phyloP scores from a whole-genome alignment of 1,140 invertebrate species.

The Drosophila persimilis region DNA sequence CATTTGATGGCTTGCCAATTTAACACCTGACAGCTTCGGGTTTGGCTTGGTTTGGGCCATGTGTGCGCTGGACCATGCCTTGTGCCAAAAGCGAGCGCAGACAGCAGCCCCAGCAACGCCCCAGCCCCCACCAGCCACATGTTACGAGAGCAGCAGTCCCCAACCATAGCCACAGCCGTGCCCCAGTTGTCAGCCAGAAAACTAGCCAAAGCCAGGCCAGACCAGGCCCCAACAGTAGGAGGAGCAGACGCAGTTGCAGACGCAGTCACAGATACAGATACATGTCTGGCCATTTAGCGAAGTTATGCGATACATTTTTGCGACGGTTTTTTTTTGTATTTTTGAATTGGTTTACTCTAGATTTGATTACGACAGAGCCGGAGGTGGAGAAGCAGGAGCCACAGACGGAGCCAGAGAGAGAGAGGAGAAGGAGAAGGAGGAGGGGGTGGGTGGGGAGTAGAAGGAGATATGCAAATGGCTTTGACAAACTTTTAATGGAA shows the following conservation, averaged over 20 bases:
- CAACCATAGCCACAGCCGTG: too few species aligned
- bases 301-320: conserved; percentile 59
- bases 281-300: conserved; percentile 66
- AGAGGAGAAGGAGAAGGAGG: too few species aligned
- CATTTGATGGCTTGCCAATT: conserved; percentile 70
- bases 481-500: conserved; percentile 32
- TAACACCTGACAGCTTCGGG: conserved; percentile 69
- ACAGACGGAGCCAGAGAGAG: too few species aligned
- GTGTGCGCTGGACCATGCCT: conserved; percentile 59
- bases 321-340: conserved; percentile 41
- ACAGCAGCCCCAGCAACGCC: conserved; percentile 52
- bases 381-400: neutral
- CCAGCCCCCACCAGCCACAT: conserved; percentile 47
- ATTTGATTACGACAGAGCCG: conserved; percentile 46
- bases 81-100: conserved; percentile 49
- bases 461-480: conserved; percentile 31
- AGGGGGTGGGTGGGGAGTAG: too few species aligned
- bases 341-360: conserved; percentile 40
- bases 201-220: too few species aligned
- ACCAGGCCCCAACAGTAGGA: too few species aligned
- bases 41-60: conserved; percentile 16
- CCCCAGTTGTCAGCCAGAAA: too few species aligned
- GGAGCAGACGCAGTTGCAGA: too few species aligned
- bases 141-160: neutral
- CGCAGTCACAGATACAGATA: conserved; percentile 35